These are phyloP conservation scores for Bradysia coprophila DNA, from an alignment of 1,140 invertebrate genomes.

Conservation along the genomic window DNA sequence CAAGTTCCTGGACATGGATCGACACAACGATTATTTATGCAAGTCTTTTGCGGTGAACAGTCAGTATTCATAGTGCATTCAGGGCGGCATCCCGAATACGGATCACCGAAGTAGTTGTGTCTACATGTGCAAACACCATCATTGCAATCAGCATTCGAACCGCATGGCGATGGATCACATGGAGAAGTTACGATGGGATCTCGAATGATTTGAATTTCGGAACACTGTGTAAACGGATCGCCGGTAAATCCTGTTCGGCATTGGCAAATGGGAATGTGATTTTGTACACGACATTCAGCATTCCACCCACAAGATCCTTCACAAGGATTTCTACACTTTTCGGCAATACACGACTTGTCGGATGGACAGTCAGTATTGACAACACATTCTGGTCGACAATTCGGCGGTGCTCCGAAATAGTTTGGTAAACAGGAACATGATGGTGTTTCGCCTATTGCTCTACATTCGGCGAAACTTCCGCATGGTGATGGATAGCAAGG, in stretches of 20 bases:
- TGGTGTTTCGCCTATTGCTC: slow-evolving; percentile 46
- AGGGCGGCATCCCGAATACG: slow-evolving; percentile 29
- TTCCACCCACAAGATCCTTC: slow-evolving; percentile 46
- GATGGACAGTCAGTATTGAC: slow-evolving; percentile 47
- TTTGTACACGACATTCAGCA: slow-evolving; percentile 52
- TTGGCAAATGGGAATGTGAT: slow-evolving; percentile 55
- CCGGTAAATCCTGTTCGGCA: slow-evolving; percentile 50
- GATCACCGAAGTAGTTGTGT: slow-evolving; percentile 31
- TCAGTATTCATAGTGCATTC: slow-evolving; percentile 31
- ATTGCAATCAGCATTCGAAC: slow-evolving; percentile 34
- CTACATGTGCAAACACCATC: slow-evolving; percentile 35
- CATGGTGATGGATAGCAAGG: slow-evolving; percentile 60
- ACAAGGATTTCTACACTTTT: slow-evolving; percentile 57
- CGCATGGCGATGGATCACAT: slow-evolving; percentile 39
- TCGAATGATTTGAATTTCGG: slow-evolving; percentile 28
- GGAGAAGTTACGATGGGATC: slow-evolving; percentile 27
- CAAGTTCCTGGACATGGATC: slow-evolving; percentile 49
- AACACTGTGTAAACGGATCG: slow-evolving; percentile 54
- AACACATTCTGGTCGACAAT: slow-evolving; percentile 47
- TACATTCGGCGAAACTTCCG: slow-evolving; percentile 59
- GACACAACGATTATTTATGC: slow-evolving; percentile 49
- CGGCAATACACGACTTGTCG: slow-evolving; percentile 48
- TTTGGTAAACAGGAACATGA: slow-evolving; percentile 51
- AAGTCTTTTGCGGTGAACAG: slow-evolving; percentile 41
- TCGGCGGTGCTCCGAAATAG: slow-evolving; percentile 42